A percentile compares a stretch with the other conserved stretches of the same genome.
phyloP scores from a whole-genome alignment of 2,888 invertebrate genomes.

The Cylindroiulus punctatus region DNA sequence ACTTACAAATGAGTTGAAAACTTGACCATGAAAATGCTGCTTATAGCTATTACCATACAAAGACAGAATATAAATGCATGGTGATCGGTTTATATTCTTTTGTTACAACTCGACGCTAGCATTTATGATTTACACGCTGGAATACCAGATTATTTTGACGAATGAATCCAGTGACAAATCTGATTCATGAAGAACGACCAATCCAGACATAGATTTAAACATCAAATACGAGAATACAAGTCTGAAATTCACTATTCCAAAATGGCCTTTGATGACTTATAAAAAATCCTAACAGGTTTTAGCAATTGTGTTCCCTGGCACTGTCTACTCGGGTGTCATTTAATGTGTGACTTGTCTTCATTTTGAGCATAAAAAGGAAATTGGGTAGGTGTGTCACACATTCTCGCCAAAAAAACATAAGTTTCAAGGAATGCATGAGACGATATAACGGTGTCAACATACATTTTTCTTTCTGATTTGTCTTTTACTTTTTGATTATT shows the following conservation, averaged over 20 bases:
- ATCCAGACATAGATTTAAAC: background rate
- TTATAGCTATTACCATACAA: background rate
- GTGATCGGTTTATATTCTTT: background rate
- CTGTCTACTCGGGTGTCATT: background rate
- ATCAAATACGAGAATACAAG: background rate
- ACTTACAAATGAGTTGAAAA: background rate
- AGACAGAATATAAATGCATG: background rate
- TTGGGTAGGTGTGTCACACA: background rate
- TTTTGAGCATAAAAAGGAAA: background rate
- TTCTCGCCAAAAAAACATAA: background rate
- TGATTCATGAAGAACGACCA: background rate
- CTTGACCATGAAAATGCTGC: slow-evolving; percentile 12
- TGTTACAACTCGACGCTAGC: background rate
- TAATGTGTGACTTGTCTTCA: background rate
- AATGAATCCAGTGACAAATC: background rate
- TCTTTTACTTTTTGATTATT: background rate
- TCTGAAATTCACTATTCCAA: background rate
- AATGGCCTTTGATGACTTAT: background rate
- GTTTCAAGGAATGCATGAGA: background rate
- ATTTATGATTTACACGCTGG: background rate
- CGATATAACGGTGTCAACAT: background rate
- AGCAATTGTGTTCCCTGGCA: background rate
- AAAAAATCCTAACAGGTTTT: background rate
- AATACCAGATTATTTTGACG: background rate
- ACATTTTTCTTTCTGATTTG: background rate